A percentile compares a stretch with the other conserved stretches of the same genome.
phyloP scores from a whole-genome alignment of 2,888 invertebrate species.

The Polydrusus pterygomalis region DNA sequence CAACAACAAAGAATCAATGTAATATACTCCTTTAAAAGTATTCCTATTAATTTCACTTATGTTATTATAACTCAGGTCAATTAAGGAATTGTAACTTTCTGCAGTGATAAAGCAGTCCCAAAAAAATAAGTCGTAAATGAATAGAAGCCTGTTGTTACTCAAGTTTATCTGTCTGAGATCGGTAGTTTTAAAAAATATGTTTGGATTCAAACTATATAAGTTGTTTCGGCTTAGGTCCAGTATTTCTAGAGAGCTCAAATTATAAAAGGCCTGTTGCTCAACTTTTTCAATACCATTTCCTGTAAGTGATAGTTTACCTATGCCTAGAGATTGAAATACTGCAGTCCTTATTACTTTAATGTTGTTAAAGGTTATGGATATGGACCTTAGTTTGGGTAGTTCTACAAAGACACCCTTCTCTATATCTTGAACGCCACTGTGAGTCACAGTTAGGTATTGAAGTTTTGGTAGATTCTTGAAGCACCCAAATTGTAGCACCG shows the following conservation, averaged over 20 bases:
- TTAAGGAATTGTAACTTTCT: slow-evolving; percentile 41
- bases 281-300: slow-evolving; percentile 58
- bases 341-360: slow-evolving; percentile 52
- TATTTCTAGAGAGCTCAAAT: slow-evolving; percentile 55
- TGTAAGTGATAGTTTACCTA: slow-evolving; percentile 55
- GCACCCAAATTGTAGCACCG: slow-evolving; percentile 55
- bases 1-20: slow-evolving; percentile 54
- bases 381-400: slow-evolving; percentile 52
- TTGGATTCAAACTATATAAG: slow-evolving; percentile 53
- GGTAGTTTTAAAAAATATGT: slow-evolving; percentile 57
- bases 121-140: slow-evolving; percentile 56
- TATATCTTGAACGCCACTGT: slow-evolving; percentile 49
- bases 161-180: slow-evolving; percentile 58
- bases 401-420: slow-evolving; percentile 57
- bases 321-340: slow-evolving; percentile 56
- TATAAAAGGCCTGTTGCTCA: slow-evolving; percentile 58
- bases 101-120: slow-evolving; percentile 54
- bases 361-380: slow-evolving; percentile 58
- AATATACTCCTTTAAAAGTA: slow-evolving; percentile 55
- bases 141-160: slow-evolving; percentile 57
- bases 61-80: slow-evolving; percentile 60
- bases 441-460: slow-evolving; percentile 51
- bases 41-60: slow-evolving; percentile 56
- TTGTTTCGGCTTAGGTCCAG: slow-evolving; percentile 61
- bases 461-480: slow-evolving; percentile 57